Base-by-base conservation (phyloP, 2,113 vertebrate genomes). In the Zingel zingel region DNA sequence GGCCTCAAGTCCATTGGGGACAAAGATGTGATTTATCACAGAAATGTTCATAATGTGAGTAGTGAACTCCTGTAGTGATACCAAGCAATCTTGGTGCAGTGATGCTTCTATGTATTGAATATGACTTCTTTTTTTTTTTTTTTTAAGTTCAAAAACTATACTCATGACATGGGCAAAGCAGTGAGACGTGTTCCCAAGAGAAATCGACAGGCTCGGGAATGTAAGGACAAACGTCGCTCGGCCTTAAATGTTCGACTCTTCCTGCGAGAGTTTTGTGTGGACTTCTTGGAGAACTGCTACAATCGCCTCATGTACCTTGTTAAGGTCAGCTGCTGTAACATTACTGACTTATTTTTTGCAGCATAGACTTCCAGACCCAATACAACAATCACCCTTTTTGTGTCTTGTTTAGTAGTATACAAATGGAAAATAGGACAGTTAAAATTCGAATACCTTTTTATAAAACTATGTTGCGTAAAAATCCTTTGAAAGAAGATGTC, bases 241-340 rank as follows among this genome's bases (percentile, higher is more conserved):
- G 96, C 97, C 58, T 95, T 97, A 79, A 99, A 96, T 1, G 96
- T 99, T 54, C 96, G 98, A 0, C 95, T 99, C 53, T 99, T 99
- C 91, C 96, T 99, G 76, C 88, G 93, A 62, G 93, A 93, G 68
- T 99, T 99, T 94, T 99, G 98, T 83, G 83, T 93, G 2, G 98
- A 99, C 82, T 98, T 99, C 81, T 82, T 99, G 90, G 96, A 99
- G 84, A 94, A 95, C 94, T 99, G 98, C 93, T 99, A 99, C 85
- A 99, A 99, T 92, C 95, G 92, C 16, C 97, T 99, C 77, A 98
- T 99, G 98, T 97, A 96, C 81, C 94, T 96, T 1, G 98, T 99
- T 59, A 99, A 99, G 97, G 98, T 99, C 82, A 13, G 86, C 19
- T 8, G 1, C 45, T 54, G 23, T 30, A 1, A 36, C 5, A 12